A percentile compares a stretch with the other conserved stretches of the same genome.
phyloP scores from a whole-genome alignment of 2,888 invertebrate genomes.

The Drosophila emarginata region DNA sequence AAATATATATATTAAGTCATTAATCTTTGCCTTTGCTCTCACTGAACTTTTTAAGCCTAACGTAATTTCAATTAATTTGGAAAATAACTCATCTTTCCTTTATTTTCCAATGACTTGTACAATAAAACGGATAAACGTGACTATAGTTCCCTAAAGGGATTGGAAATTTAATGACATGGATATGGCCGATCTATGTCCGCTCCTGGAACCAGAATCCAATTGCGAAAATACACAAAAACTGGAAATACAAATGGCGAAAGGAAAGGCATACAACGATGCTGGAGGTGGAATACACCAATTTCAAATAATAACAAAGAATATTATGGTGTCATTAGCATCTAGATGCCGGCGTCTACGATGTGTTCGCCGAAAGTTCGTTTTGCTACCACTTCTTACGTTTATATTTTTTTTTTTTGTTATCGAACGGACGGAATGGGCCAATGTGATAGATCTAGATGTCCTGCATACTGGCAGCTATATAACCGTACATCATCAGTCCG shows the following conservation, averaged over 20 bases:
- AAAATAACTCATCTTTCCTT: not conserved
- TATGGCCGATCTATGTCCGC: constrained; percentile 1
- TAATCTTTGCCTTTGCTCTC: too few relatives aligned
- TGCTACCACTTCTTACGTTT: constrained; percentile 62
- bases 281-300: not conserved
- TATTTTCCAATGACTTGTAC: not conserved
- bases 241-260: constrained; percentile 14
- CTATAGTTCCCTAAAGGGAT: constrained; percentile 4
- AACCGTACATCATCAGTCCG: constrained; percentile 77
- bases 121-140: not conserved
- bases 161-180: constrained; percentile 12
- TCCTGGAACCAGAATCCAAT: not conserved
- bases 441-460: constrained; percentile 58
- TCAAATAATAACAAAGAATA: not conserved
- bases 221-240: not conserved
- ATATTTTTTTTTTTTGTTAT: constrained; percentile 69
- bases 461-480: constrained; percentile 40
- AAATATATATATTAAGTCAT: too few relatives aligned
- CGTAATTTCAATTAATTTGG: too few relatives aligned
- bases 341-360: constrained; percentile 46
- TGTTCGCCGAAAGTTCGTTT: constrained; percentile 63
- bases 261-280: not conserved
- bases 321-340: not conserved
- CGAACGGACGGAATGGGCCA: constrained; percentile 46
- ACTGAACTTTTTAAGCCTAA: too few relatives aligned